Evolutionary conservation across 2,113 vertebrate species (phyloP).

Genomic region (Bubalus kerabau): DNA sequence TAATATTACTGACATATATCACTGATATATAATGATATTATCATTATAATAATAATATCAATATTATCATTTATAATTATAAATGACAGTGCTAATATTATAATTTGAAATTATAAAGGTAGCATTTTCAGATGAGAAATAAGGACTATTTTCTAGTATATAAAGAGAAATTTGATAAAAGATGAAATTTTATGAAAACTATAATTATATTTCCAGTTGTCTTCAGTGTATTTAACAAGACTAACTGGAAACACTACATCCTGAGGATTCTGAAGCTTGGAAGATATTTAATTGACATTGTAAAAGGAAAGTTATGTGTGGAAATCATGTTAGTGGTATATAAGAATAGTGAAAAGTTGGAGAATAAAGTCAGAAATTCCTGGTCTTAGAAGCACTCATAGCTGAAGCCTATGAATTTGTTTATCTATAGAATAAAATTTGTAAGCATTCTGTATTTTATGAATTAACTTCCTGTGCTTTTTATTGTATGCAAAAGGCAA

Average conservation of each 20-base stretch:
- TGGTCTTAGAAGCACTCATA: neutral
- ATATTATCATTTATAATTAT: neutral
- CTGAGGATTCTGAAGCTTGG: slow-evolving; percentile 21
- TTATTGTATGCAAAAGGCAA: slow-evolving; percentile 29
- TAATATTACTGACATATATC: neutral
- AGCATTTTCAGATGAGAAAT: slow-evolving; percentile 31
- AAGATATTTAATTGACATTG: neutral
- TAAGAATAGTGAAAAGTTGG: slow-evolving; percentile 11
- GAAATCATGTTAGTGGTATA: neutral
- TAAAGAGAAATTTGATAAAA: neutral
- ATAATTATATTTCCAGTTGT: slow-evolving; percentile 13
- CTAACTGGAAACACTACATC: neutral
- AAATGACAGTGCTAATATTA: neutral
- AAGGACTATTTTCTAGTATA: neutral
- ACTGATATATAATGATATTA: neutral
- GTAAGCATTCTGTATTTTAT: slow-evolving; percentile 8
- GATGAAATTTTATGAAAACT: slow-evolving; percentile 24
- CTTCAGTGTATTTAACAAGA: neutral
- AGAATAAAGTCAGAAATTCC: neutral
- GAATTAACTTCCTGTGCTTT: slow-evolving; percentile 5
- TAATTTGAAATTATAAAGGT: neutral
- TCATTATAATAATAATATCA: neutral
- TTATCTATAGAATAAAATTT: slow-evolving; percentile 19
- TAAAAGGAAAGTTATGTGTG: slow-evolving; percentile 7
- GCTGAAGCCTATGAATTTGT: neutral